phyloP scores from a whole-genome alignment of 2,797 vertebrate species.

The Rhadinocentrus ornatus region DNA sequence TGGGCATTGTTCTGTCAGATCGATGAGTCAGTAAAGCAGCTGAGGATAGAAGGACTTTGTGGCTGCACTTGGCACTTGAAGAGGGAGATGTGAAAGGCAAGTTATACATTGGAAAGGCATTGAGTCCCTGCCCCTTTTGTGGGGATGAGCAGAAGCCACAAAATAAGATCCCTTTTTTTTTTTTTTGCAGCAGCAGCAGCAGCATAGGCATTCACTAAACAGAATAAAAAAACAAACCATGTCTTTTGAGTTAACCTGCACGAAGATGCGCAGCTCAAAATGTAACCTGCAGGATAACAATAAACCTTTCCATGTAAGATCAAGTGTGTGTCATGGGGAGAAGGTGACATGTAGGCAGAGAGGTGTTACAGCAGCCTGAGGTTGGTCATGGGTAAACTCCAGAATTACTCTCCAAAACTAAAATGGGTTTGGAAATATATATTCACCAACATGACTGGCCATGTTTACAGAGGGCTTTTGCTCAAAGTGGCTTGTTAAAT shows the following conservation, averaged over 20 bases:
- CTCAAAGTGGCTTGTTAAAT: constrained; percentile 42
- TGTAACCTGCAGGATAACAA: too few relatives aligned
- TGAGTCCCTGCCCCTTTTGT: constrained; percentile 51
- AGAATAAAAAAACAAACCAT: not conserved
- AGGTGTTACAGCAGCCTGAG: constrained; percentile 40
- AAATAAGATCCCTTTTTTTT: not conserved
- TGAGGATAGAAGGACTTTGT: constrained; percentile 44
- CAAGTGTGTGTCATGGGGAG: constrained; percentile 43
- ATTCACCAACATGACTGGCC: constrained; percentile 51
- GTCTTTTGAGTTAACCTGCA: too few relatives aligned
- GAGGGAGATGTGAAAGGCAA: constrained; percentile 70
- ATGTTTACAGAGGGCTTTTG: constrained; percentile 34
- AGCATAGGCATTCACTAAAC: constrained; percentile 17
- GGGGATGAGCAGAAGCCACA: constrained; percentile 46
- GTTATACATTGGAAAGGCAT: constrained; percentile 66
- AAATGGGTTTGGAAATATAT: constrained; percentile 67
- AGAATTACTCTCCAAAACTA: constrained; percentile 70
- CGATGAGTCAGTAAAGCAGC: constrained; percentile 71
- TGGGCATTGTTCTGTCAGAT: constrained; percentile 75
- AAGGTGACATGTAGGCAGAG: constrained; percentile 54
- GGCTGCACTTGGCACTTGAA: constrained; percentile 71
- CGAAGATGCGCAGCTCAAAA: too few relatives aligned
- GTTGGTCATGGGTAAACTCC: constrained; percentile 62
- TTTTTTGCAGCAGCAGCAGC: constrained; percentile 26
- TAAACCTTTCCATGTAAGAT: constrained; percentile 30